Evolutionary conservation across 1,140 invertebrate species (phyloP), one percentile per base, ranked within the genome.

Genomic region (Drosophila virilis): DNA sequence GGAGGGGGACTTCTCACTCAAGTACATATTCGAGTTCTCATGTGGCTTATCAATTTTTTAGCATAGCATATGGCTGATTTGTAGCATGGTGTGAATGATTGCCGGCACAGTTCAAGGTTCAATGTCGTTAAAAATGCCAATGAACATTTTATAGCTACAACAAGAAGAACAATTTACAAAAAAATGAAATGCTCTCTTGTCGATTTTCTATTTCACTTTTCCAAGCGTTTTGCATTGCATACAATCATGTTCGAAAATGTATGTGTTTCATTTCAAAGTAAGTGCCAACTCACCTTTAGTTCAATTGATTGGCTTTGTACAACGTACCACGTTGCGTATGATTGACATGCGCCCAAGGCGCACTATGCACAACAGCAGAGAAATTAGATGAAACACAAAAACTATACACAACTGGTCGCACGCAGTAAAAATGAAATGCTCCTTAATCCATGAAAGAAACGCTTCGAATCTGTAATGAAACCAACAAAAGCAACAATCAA

Each of bases 391-490:
- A 78, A 62, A 59, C 67, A 50, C 62, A 50, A 61, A 52, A 72
- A 32, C 64, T 46, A 59, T 38, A 57, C 59, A 59, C 48, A 65
- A 59, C 48, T 72, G 33, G 50, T 57, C 50, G 57, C 58, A 61
- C 58, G 76, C 77, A 65, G 68, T 62, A 77, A 22, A 38, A 60
- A 62, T 74, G 55, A 77, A 84, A 83, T 83, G 55, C 80, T 73
- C 72, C 80, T 77, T 85, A 78, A 70, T 74, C 64, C 73, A 65
- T 51, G 58, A 74, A 85, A 70, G 13, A 84, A 80, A 71, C 77
- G 81, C 62, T 43, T 55, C 71, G 75, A 81, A 85, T 86, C 69
- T 73, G 83, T 77, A 86, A 88, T 82, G 77, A 77, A 72, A 77
- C 52, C 62, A 59, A 66, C 60, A 42, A 77, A 81, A 59, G 43